Evolutionary conservation across 2,888 invertebrate species (phyloP).

Genomic region (Oithona nana): DNA sequence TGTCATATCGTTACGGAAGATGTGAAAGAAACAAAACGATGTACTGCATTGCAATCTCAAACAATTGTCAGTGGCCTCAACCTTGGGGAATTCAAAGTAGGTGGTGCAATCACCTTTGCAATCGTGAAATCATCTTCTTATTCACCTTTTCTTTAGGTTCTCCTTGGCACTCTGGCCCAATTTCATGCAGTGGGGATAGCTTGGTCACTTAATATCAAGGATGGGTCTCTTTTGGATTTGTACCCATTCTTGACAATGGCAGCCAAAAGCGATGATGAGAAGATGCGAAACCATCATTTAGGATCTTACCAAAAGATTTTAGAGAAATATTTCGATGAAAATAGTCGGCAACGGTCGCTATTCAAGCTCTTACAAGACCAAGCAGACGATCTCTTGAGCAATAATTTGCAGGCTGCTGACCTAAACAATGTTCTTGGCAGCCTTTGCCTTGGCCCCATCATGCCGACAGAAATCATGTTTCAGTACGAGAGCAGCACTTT

Average conservation of each 20-base stretch:
- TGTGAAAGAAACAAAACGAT: conserved; percentile 1
- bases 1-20: conserved; percentile 7
- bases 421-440: neutral
- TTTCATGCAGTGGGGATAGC: conserved; percentile 15
- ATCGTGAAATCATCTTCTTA: too few relatives aligned
- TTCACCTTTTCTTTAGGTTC: too few relatives aligned
- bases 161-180: conserved; percentile 13
- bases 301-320: neutral
- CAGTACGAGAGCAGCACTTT: neutral
- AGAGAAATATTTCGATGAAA: neutral
- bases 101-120: too few relatives aligned
- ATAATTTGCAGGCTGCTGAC: neutral
- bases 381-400: neutral
- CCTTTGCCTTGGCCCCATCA: neutral
- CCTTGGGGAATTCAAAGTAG: conserved; percentile 7
- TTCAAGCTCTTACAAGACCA: neutral
- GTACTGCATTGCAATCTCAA: neutral
- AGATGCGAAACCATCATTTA: neutral
- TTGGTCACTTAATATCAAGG: neutral
- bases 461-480: conserved; percentile 7
- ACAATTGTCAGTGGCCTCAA: neutral
- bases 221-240: conserved; percentile 7
- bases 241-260: neutral
- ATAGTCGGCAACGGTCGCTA: neutral
- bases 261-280: neutral